phyloP scores from a whole-genome alignment of 2,797 vertebrate species.

The Telmatherina bonti region DNA sequence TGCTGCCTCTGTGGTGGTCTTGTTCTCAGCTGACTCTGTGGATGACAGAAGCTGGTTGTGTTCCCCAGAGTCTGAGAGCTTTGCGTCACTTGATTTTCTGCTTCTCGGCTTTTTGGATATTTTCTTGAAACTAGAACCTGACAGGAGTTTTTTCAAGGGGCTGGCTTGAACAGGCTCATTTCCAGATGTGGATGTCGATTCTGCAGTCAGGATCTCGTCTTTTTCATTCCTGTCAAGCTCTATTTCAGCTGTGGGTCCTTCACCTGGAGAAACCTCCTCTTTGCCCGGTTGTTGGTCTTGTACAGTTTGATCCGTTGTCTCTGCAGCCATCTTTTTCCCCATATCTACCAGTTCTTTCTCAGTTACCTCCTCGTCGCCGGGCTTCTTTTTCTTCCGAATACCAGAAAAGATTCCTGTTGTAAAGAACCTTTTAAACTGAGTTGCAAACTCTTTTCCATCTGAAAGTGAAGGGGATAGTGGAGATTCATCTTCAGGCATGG shows the following conservation, averaged over 20 bases:
- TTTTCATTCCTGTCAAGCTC: conserved; percentile 47
- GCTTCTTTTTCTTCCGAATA: conserved; percentile 88
- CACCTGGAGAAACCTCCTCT: conserved; percentile 51
- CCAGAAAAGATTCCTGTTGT: conserved; percentile 89
- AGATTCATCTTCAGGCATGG: conserved; percentile 58
- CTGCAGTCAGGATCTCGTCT: conserved; percentile 28
- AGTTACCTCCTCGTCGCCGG: conserved; percentile 76
- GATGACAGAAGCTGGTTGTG: conserved; percentile 72
- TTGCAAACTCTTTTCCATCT: conserved; percentile 76
- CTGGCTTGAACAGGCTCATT: conserved; percentile 86
- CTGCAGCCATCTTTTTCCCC: conserved; percentile 41
- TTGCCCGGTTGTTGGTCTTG: conserved; percentile 33
- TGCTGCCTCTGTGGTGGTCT: conserved; percentile 79
- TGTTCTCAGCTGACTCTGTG: conserved; percentile 82
- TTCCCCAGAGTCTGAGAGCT: conserved; percentile 73
- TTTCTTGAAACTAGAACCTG: conserved; percentile 87
- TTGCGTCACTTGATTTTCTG: conserved; percentile 83
- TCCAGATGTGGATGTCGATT: conserved; percentile 31
- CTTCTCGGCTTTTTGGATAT: conserved; percentile 87
- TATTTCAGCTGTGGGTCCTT: conserved; percentile 38
- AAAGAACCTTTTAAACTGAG: conserved; percentile 92
- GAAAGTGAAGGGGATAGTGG: conserved; percentile 64
- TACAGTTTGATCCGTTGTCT: conserved; percentile 45
- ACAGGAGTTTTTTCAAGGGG: conserved; percentile 91
- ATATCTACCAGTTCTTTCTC: conserved; percentile 59